Evolutionary conservation across 2,797 vertebrate species (phyloP), one percentile per base, ranked within the genome.

Genomic region (Oryzias dopingdopingensis): DNA sequence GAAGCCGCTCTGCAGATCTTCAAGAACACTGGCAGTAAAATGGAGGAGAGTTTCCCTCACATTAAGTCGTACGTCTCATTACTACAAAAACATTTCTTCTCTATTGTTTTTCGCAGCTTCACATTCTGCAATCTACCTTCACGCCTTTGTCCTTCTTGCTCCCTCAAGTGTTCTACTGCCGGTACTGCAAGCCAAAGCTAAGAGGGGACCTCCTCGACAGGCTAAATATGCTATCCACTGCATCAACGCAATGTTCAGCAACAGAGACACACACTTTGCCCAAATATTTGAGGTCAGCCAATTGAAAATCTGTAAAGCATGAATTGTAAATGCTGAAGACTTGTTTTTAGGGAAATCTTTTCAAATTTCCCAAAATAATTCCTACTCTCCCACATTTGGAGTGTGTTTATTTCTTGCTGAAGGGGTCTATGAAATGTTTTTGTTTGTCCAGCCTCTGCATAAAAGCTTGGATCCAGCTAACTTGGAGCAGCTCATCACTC

Each of bases 151-250:
- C 40, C n/a, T 50, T 4, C 49, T 20, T 81, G 70, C 72, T 73
- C 82, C 83, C 77, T 42, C 67, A 59, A 98, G 97, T 82, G 93
- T 97, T 72, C 80, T 99, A 83, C 90, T 99, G 89, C 96, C 96
- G 17, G 97, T 99, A 73, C 90, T 99, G 74, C 97, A 99, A 86
- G 93, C 94, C 71, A 99, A 99, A 89, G 96, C 97, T 60, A 99
- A 98, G 86, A 93, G 98, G 78, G 97, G 97, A 53, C 94, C 95
- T 1, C 94, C 93, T 55, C 96, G 95, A 48, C 97, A 99, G 88
- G 96, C 97, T 83, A 99, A 99, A 81, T 98, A 98, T 42, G 94
- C 97, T 71, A 96, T 99, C 88, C 95, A 97, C 82, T 99, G 97
- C 80, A 99, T 99, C 74, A 94, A 98, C 67, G 92, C 96, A 65